Base-by-base conservation (phyloP, 2,888 invertebrate species). In the Platypus cylindrus region DNA sequence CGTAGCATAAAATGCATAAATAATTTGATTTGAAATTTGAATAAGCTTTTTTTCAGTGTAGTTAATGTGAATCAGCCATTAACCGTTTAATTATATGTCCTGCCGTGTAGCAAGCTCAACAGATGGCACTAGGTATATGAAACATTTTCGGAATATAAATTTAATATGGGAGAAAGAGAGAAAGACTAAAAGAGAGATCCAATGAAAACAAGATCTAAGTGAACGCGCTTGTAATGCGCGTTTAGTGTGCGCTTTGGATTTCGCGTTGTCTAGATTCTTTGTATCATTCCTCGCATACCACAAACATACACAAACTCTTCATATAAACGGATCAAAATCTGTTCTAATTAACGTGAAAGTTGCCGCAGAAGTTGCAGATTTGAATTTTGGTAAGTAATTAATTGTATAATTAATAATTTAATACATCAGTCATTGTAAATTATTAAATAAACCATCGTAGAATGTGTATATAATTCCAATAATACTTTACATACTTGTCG, bases 261-360 rank as follows among this genome's bases (percentile, higher is more conserved):
- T 75, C 80, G 83, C 85, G 85, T 86, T 84, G 84, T 85, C 82
- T 75, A 77, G 84, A 86, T 86, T 87, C 86, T 85, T 86, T 86
- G 83, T 85, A 84, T 81, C 86, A 87, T 87, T 86, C 86, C 81
- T 82, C 74, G 80, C 85, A 87, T 87, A 83, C 86, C 85, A 83
- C 73, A 72, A 73, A 73, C 71, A 71, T 71, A n/a, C n/a, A 70
- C 70, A 68, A 71, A 73, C 73, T 72, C 73, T 73, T 71, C 66
- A 70, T 72, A 72, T 74, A 71, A 73, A 73, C 73, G 71, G 68
- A 65, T 59, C 65, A 70, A 72, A 73, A 71, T 70, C 66, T 68
- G 66, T 70, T 68, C 73, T 73, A 73, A 74, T 73, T 73, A 71
- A 68, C 66, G 60, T 54, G 55, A 64, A 65, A 64, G 54, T 71